phyloP scores from a whole-genome alignment of 2,113 vertebrate species.

The Neolamprologus cancellatus region DNA sequence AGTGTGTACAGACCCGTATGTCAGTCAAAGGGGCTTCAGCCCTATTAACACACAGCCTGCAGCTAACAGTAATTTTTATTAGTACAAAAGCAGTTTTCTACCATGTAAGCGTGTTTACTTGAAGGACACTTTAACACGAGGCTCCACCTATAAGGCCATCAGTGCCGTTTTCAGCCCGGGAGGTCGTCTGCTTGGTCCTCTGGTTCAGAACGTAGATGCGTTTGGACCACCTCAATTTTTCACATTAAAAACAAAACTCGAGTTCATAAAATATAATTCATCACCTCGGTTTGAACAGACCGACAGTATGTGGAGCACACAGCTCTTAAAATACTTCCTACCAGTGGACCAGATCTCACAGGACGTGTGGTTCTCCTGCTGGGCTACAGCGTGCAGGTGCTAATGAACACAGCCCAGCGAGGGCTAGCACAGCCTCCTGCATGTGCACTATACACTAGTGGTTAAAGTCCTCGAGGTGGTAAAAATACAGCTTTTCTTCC shows the following conservation, averaged over 20 bases:
- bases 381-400: neutral
- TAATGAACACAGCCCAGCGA: neutral
- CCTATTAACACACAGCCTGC: neutral
- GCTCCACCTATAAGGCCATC: neutral
- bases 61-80: rapidly evolving
- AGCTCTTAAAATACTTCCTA: neutral
- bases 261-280: neutral
- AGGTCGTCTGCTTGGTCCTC: neutral
- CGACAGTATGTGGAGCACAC: neutral
- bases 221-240: neutral
- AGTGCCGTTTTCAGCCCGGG: rapidly evolving
- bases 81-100: neutral
- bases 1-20: rapidly evolving
- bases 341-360: neutral
- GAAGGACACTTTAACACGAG: neutral
- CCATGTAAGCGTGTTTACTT: neutral
- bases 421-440: neutral
- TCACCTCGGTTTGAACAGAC: neutral
- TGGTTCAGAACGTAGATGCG: rapidly evolving
- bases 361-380: neutral
- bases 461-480: neutral
- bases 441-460: neutral
- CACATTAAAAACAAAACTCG: neutral
- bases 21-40: neutral
- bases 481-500: neutral